Base-by-base conservation (phyloP, 2,888 invertebrate species). In the Seira musarum region DNA sequence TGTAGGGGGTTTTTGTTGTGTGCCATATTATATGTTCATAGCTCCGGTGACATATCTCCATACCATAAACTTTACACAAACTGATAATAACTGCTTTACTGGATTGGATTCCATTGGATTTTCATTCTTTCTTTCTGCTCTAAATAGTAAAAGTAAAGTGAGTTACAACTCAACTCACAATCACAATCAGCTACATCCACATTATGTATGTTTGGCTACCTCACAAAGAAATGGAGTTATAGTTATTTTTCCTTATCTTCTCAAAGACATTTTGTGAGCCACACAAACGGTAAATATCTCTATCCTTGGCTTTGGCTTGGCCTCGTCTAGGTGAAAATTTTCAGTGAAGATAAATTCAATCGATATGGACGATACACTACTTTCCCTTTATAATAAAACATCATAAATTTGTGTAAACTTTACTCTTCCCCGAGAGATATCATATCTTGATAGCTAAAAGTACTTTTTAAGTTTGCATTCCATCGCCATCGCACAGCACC, bases 341-440 rank as follows among this genome's bases (percentile, higher is more conserved):
- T n/a, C n/a, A n/a, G n/a, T n/a, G n/a, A n/a, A n/a, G n/a, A n/a
- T n/a, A n/a, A n/a, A 71, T 57, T 65, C 65, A 71, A 77, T 77
- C 77, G 77, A 77, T 77, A 77, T 69, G 71, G 65, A 77, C 71
- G 40, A 77, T 70, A 70, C 66, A 66, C 77, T 70, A 77, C 77
- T 77, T 77, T 77, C 77, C 66, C 77, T 71, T 25, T 57, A 65
- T 77, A 71, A 77, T 71, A 77, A 77, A 40, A 71, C 77, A 70
- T 77, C 70, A 77, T 77, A 77, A 77, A 77, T 77, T 77, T 77
- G 77, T 76, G 76, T 77, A 77, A 77, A 77, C 57, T 77, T 77
- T 77, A 77, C 70, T 66, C 77, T 57, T 19, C 25, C n/a, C n/a
- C n/a, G n/a, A n/a, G n/a, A n/a, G 76, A 77, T 77, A 77, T 70